phyloP scores from a whole-genome alignment of 2,797 vertebrate genomes.

The Miichthys miiuy region DNA sequence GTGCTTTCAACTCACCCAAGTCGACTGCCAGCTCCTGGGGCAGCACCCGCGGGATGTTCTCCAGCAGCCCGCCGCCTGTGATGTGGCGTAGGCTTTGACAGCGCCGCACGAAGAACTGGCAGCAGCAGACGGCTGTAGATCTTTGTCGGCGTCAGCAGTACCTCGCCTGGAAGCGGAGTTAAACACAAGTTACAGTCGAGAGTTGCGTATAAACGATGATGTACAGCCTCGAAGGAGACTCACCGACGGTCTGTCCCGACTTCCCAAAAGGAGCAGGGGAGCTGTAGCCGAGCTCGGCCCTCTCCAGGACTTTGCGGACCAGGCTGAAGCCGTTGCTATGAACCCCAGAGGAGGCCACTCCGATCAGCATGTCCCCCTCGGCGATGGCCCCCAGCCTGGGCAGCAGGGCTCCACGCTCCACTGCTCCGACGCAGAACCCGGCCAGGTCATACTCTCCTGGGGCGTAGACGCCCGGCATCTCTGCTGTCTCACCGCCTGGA shows the following conservation, averaged over 20 bases:
- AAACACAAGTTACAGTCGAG: too few species aligned
- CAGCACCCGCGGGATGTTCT: slow-evolving; percentile 95
- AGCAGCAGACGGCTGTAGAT: slow-evolving; percentile 93
- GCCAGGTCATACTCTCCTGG: slow-evolving; percentile 94
- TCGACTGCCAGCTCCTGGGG: slow-evolving; percentile 87
- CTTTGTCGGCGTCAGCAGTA: slow-evolving; percentile 93
- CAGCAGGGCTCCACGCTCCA: slow-evolving; percentile 89
- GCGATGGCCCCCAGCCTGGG: slow-evolving; percentile 88
- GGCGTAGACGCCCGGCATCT: slow-evolving; percentile 95
- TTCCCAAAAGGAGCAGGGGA: slow-evolving; percentile 84
- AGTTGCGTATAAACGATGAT: too few species aligned
- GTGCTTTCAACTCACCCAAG: slow-evolving; percentile 75
- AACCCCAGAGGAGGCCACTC: slow-evolving; percentile 93
- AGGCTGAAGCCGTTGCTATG: slow-evolving; percentile 99
- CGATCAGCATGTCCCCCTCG: slow-evolving; percentile 90
- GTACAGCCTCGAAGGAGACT: background rate
- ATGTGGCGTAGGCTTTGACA: slow-evolving; percentile 95
- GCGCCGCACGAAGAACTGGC: slow-evolving; percentile 88
- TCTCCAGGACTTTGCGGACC: slow-evolving; percentile 91
- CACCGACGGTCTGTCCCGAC: slow-evolving; percentile 89
- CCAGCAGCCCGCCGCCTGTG: slow-evolving; percentile 95
- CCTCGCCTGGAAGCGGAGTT: slow-evolving; percentile 84
- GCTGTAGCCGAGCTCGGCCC: slow-evolving; percentile 82
- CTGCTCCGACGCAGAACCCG: slow-evolving; percentile 94
- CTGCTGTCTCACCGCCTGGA: slow-evolving; percentile 95